Base-by-base conservation (phyloP, 2,113 vertebrate genomes). In the Rhombomys opimus region DNA sequence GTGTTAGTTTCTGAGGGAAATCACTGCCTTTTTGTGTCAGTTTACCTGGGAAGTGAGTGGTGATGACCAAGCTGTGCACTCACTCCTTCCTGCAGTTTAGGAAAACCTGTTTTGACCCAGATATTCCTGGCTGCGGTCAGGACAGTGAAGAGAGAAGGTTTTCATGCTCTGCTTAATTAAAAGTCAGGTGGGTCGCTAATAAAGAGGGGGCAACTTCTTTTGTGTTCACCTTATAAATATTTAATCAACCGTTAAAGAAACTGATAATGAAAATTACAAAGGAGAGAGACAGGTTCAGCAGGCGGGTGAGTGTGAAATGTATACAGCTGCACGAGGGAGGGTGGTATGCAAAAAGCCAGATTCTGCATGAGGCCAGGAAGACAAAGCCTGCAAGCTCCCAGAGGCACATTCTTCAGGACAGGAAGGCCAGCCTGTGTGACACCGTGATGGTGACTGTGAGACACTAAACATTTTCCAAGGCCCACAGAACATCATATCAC, bases 1-100 rank as follows among this genome's bases (percentile, higher is more conserved):
- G 2, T 96, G 7, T 2, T 94, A 70, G 72, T 97, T 85, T 91
- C 50, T 90, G 95, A 93, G 92, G 91, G 96, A 78, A 92, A 67
- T 89, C 70, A 78, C 11, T 80, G 27, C 32, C 67, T 87, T 89
- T 94, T 78, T 91, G 81, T 88, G 57, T 80, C 92, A 77, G 22
- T 90, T 97, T 92, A 77, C 50, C 86, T 84, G 70, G 72, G 90
- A 95, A 90, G 46, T 87, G 92, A 95, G 87, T 17, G 75, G 18
- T 0, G 91, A 38, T 95, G 25, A 63, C 86, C 61, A 52, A 84
- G 38, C 70, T 76, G 75, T 89, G 70, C 18, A 78, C 59, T 81
- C 63, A 82, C 90, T 84, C 86, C 54, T 89, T 90, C 96, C 35
- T 30, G 2, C 25, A 72, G 27, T 89, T 70, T 87, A 91, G 92